These are phyloP conservation scores for Melinaea marsaeus DNA, from an alignment of 2,888 invertebrate genomes.

Conservation along the genomic window DNA sequence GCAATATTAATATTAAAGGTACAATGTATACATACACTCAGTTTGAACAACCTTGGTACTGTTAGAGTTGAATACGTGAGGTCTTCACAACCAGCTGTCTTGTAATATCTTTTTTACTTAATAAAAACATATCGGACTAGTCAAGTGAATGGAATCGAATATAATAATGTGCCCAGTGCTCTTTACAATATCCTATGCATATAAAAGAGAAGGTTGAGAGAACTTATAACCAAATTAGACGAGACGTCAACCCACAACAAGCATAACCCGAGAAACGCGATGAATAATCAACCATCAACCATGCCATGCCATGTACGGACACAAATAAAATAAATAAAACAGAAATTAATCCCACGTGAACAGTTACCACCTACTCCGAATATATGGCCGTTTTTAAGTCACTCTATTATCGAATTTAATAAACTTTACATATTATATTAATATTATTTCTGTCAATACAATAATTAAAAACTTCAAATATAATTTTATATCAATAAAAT, in stretches of 20 bases:
- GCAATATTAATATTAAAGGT: constrained; percentile 1
- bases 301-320: constrained; percentile 29
- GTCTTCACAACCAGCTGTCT: constrained; percentile 16
- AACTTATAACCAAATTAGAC: constrained; percentile 24
- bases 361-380: constrained; percentile 1
- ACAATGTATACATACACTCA: neutral
- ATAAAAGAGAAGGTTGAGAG: constrained; percentile 15
- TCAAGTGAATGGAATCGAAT: constrained; percentile 7
- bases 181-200: neutral
- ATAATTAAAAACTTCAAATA: constrained; percentile 24
- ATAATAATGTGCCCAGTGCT: constrained; percentile 20
- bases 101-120: neutral
- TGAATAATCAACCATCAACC: constrained; percentile 15
- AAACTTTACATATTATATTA: constrained; percentile 7
- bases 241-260: constrained; percentile 29
- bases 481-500: constrained; percentile 24
- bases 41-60: constrained; percentile 4
- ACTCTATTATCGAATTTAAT: neutral
- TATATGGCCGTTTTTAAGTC: constrained; percentile 6
- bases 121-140: constrained; percentile 11
- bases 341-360: constrained; percentile 1
- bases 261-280: constrained; percentile 29
- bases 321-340: constrained; percentile 31
- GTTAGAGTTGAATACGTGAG: no score
- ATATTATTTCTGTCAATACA: constrained; percentile 9